Percentiles rank a stretch among this genome's conserved stretches.
phyloP scores from a whole-genome alignment of 2,888 invertebrate species.

The Cylindroiulus punctatus region DNA sequence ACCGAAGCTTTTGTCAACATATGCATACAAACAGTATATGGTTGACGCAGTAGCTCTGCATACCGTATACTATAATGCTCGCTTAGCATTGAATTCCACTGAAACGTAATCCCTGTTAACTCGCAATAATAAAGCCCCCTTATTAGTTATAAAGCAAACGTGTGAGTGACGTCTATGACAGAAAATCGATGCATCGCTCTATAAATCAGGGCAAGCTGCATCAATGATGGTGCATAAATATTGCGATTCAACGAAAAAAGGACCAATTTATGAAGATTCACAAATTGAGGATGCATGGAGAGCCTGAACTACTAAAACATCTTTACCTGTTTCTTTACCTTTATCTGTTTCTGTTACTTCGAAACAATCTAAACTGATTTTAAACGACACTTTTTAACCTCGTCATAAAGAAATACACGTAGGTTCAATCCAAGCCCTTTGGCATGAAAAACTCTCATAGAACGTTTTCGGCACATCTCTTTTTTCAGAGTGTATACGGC shows the following conservation, averaged over 20 bases:
- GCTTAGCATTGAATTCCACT: conserved; percentile 19
- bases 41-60: not conserved
- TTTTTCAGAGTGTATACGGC: too few relatives aligned
- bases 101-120: conserved; percentile 49
- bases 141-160: conserved; percentile 49
- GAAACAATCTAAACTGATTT: too few relatives aligned
- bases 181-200: conserved; percentile 29
- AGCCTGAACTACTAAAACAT: too few relatives aligned
- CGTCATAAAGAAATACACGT: too few relatives aligned
- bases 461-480: too few relatives aligned
- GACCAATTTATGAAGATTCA: not conserved
- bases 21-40: not conserved
- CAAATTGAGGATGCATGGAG: too few relatives aligned
- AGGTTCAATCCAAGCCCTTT: too few relatives aligned
- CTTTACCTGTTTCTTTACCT: too few relatives aligned
- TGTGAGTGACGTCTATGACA: conserved; percentile 46
- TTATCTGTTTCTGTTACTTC: too few relatives aligned
- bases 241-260: not conserved
- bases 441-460: too few relatives aligned
- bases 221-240: not conserved
- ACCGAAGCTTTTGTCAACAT: not conserved
- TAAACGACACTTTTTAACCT: too few relatives aligned
- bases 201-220: not conserved
- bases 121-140: conserved; percentile 52
- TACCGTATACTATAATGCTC: not conserved